Percentiles rank a stretch among this genome's conserved stretches.
Evolutionary conservation across 2,113 vertebrate genomes (phyloP).

Genomic region (Sinocyclocheilus anshuiensis): DNA sequence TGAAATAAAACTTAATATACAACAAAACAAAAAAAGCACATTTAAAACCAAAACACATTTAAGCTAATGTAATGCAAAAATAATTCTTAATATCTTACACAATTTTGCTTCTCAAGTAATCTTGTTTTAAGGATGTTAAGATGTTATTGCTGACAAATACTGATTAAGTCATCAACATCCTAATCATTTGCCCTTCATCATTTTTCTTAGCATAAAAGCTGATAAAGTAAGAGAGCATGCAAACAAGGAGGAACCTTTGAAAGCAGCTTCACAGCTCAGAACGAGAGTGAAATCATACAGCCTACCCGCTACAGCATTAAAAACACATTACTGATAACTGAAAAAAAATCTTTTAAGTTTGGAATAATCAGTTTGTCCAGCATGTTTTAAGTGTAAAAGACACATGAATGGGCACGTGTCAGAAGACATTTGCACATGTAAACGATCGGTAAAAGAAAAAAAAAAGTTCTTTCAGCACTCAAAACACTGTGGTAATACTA

Average conservation of each 20-base stretch:
- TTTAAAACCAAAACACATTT: too few species aligned
- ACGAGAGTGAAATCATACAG: not conserved
- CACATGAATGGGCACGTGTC: not conserved
- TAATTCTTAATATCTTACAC: not conserved
- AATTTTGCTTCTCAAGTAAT: not conserved
- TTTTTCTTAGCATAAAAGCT: not conserved
- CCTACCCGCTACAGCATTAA: not conserved
- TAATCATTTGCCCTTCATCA: not conserved
- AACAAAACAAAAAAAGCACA: too few species aligned
- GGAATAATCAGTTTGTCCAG: not conserved
- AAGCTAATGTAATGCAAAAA: too few species aligned
- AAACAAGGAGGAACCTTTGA: not conserved
- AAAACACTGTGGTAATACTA: too few species aligned
- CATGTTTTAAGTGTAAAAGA: not conserved
- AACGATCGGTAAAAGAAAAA: not conserved
- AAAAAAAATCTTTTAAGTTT: not conserved
- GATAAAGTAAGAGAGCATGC: not conserved
- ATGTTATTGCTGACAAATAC: not conserved
- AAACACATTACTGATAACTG: not conserved
- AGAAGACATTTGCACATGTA: not conserved
- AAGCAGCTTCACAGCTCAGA: not conserved
- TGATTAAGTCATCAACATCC: not conserved
- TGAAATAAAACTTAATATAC: too few species aligned
- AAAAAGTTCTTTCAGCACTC: too few species aligned
- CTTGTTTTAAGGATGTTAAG: not conserved